phyloP scores from a whole-genome alignment of 2,797 vertebrate genomes.

The Erethizon dorsatum region DNA sequence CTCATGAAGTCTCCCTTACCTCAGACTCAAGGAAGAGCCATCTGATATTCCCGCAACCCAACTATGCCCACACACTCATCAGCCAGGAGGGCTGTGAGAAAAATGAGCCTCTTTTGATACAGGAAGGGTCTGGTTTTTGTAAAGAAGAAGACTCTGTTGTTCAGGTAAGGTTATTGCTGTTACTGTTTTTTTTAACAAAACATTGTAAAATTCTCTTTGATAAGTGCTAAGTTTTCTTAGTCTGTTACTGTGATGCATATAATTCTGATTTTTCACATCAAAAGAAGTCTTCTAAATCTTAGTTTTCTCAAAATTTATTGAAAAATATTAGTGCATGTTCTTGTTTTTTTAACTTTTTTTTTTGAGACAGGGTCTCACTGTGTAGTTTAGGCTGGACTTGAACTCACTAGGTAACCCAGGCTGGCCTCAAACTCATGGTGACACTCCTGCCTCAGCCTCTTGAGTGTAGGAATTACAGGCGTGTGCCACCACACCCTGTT shows the following conservation, averaged over 20 bases:
- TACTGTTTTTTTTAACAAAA: background rate
- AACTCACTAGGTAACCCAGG: background rate
- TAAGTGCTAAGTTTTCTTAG: constrained; percentile 10
- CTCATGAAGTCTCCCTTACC: constrained; percentile 86
- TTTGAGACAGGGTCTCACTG: background rate
- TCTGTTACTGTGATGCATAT: constrained; percentile 22
- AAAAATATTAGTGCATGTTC: background rate
- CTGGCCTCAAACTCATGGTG: background rate
- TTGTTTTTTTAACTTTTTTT: background rate
- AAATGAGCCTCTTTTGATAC: constrained; percentile 77
- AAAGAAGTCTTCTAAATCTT: background rate
- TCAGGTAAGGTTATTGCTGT: constrained; percentile 78
- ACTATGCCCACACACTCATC: constrained; percentile 72
- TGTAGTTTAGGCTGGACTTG: background rate
- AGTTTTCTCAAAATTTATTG: background rate
- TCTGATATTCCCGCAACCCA: constrained; percentile 89
- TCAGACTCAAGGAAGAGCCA: constrained; percentile 90
- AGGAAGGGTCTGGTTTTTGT: constrained; percentile 74
- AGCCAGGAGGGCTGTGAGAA: constrained; percentile 77
- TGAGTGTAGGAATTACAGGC: background rate
- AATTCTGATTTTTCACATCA: constrained; percentile 42
- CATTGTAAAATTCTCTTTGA: constrained; percentile 40
- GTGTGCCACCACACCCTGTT: background rate
- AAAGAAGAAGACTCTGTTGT: constrained; percentile 69
- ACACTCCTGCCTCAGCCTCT: background rate